Evolutionary conservation across 2,797 vertebrate genomes (phyloP).

Genomic region (Tenualosa thibaudeaui): DNA sequence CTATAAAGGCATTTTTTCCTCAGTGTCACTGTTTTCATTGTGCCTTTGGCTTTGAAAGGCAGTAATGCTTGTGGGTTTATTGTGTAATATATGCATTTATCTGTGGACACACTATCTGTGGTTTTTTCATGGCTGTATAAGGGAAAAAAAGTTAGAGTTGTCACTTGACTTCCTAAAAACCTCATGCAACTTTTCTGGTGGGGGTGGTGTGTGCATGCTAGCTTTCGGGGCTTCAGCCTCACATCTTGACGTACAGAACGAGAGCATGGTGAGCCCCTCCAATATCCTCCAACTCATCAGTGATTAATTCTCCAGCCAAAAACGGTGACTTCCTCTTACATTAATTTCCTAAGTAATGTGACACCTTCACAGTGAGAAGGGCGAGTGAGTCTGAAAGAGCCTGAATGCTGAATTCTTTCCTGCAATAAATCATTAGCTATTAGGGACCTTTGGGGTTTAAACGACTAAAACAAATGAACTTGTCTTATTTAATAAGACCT

Average conservation of each 20-base stretch:
- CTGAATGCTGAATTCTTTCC: constrained; percentile 70
- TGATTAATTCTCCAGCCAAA: constrained; percentile 79
- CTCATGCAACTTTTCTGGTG: background rate
- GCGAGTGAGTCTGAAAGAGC: constrained; percentile 64
- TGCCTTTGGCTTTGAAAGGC: too few species aligned
- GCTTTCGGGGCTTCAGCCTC: constrained; percentile 35
- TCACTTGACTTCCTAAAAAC: background rate
- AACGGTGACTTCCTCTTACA: constrained; percentile 77
- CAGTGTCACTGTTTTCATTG: too few species aligned
- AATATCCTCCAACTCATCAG: constrained; percentile 56
- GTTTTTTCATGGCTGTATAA: background rate
- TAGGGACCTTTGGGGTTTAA: constrained; percentile 72
- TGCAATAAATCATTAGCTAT: constrained; percentile 81
- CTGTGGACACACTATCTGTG: background rate
- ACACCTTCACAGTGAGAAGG: constrained; percentile 63
- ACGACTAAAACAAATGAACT: constrained; percentile 82
- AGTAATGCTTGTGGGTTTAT: background rate
- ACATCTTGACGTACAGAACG: constrained; percentile 65
- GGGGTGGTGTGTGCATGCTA: constrained; percentile 43
- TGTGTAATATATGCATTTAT: background rate
- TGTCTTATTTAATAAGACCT: constrained; percentile 79
- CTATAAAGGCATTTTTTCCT: too few species aligned
- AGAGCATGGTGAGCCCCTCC: constrained; percentile 47
- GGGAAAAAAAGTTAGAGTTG: background rate
- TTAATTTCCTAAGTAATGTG: constrained; percentile 78